phyloP scores from a whole-genome alignment of 2,888 invertebrate species.

The Podabrus alpinus region DNA sequence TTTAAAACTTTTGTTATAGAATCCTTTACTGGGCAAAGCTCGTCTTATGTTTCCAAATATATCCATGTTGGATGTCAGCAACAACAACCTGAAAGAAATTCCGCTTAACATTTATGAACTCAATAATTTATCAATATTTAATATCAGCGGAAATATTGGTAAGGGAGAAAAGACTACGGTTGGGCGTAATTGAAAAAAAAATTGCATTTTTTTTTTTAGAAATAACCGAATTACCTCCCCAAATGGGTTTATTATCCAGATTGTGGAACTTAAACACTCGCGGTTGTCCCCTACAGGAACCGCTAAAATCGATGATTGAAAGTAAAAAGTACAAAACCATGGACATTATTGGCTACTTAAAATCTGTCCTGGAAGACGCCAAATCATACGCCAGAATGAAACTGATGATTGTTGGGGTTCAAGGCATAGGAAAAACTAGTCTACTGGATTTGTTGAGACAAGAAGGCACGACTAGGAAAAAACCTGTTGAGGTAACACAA shows the following conservation, averaged over 20 bases:
- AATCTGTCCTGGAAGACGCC: slow-evolving; percentile 86
- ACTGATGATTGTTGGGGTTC: slow-evolving; percentile 92
- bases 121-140: slow-evolving; percentile 87
- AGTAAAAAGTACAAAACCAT: slow-evolving; percentile 93
- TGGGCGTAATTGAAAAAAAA: background rate
- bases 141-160: slow-evolving; percentile 84
- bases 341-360: slow-evolving; percentile 92
- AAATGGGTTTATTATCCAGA: slow-evolving; percentile 91
- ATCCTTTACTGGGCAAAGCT: slow-evolving; percentile 56
- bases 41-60: slow-evolving; percentile 89
- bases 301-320: slow-evolving; percentile 87
- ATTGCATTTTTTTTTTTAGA: slow-evolving; percentile 57
- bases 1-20: slow-evolving; percentile 9
- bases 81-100: slow-evolving; percentile 79
- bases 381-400: slow-evolving; percentile 94
- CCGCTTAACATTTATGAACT: slow-evolving; percentile 86
- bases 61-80: slow-evolving; percentile 92
- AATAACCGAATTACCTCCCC: slow-evolving; percentile 86
- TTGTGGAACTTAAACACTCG: slow-evolving; percentile 95
- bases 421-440: slow-evolving; percentile 88
- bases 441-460: slow-evolving; percentile 84
- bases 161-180: slow-evolving; percentile 19
- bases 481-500: slow-evolving; percentile 60
- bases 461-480: slow-evolving; percentile 78
- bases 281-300: slow-evolving; percentile 87